These are phyloP conservation scores for Sminthurides bifidus DNA, from an alignment of 1,140 invertebrate genomes.

Conservation along the genomic window DNA sequence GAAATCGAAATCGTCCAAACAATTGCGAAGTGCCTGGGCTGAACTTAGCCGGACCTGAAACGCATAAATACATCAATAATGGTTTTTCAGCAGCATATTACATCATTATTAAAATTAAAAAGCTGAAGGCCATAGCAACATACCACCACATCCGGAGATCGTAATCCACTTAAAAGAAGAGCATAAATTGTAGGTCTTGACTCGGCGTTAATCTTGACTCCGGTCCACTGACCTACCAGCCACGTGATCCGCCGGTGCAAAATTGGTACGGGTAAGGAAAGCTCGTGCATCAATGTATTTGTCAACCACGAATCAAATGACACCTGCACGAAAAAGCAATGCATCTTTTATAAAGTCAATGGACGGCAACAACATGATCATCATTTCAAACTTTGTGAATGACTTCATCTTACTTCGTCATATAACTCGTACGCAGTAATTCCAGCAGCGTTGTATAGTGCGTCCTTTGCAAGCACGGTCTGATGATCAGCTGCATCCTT, in stretches of 20 bases:
- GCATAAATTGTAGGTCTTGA: constrained; percentile 69
- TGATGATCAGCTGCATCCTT: constrained; percentile 53
- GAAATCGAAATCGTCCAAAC: constrained; percentile 88
- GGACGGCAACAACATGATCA: too few relatives aligned
- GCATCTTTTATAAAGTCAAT: neutral
- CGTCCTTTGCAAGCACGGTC: constrained; percentile 75
- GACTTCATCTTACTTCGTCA: constrained; percentile 55
- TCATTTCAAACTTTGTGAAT: neutral
- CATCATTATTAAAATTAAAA: neutral
- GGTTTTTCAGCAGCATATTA: neutral
- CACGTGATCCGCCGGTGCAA: constrained; percentile 76
- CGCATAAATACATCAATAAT: constrained; percentile 35
- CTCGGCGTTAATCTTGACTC: constrained; percentile 67
- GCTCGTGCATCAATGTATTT: constrained; percentile 65
- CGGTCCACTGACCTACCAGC: constrained; percentile 73
- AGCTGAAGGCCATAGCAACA: neutral
- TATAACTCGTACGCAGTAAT: constrained; percentile 81
- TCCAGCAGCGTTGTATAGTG: constrained; percentile 87
- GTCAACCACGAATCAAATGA: constrained; percentile 89
- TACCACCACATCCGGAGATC: constrained; percentile 58
- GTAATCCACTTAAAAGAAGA: constrained; percentile 58
- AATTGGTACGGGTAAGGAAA: constrained; percentile 67
- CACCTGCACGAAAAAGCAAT: constrained; percentile 42
- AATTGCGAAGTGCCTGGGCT: constrained; percentile 57
- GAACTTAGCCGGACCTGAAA: constrained; percentile 65